Evolutionary conservation across 2,113 vertebrate species (phyloP).

Genomic region (Prietella phreatophila): DNA sequence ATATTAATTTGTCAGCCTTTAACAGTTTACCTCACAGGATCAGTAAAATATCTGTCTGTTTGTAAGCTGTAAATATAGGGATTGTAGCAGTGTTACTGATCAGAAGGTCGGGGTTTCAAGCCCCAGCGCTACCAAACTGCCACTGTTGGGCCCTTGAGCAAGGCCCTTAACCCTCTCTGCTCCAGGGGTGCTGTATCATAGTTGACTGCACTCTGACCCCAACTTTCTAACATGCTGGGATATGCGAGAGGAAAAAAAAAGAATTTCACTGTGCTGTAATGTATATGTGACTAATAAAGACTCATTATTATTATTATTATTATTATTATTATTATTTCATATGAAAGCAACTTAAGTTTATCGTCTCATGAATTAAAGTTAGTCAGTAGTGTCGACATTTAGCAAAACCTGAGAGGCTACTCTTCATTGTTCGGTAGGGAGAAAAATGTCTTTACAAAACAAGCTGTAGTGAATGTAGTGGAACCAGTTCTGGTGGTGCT

Average conservation of each 20-base stretch:
- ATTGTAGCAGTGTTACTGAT: neutral
- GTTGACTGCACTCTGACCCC: no score
- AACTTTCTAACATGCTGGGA: no score
- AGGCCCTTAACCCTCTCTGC: no score
- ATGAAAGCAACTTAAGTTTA: neutral
- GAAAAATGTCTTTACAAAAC: neutral
- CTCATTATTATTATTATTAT: no score
- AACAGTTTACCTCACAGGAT: neutral
- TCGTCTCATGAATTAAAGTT: neutral
- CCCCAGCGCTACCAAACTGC: no score
- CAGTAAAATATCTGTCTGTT: neutral
- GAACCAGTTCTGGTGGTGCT: constrained; percentile 12
- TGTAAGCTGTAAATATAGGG: neutral
- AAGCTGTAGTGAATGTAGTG: neutral
- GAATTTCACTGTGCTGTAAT: no score
- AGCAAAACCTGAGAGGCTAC: neutral
- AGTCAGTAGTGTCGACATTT: neutral
- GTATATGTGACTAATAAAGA: no score
- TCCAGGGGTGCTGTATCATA: no score
- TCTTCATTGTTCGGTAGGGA: neutral
- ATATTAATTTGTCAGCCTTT: neutral
- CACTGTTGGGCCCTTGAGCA: no score
- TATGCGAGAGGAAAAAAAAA: no score
- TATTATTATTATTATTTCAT: neutral
- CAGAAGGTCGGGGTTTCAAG: no score